phyloP scores from a whole-genome alignment of 2,797 vertebrate genomes.

The Ctenosaura bakeri region DNA sequence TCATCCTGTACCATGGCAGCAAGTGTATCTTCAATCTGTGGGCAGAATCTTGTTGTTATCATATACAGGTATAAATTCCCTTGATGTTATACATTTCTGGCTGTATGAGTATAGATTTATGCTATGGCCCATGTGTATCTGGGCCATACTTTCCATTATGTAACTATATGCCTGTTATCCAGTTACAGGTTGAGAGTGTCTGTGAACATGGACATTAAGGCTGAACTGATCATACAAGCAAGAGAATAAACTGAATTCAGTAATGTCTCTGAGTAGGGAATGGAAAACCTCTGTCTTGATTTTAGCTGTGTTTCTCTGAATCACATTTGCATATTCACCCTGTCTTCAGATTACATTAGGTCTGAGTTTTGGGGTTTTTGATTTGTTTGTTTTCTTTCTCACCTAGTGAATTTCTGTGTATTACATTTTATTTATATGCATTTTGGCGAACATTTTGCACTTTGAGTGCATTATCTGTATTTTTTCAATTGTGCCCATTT shows the following conservation, averaged over 20 bases:
- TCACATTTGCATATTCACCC: neutral
- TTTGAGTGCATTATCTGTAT: neutral
- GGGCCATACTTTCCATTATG: too few species aligned
- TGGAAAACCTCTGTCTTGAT: neutral
- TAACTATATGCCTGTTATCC: neutral
- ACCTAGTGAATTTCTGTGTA: neutral
- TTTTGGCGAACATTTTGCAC: neutral
- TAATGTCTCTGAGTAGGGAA: neutral
- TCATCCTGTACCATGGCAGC: neutral
- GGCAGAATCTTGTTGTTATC: neutral
- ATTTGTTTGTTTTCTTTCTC: neutral
- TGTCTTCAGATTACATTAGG: neutral
- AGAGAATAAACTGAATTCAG: neutral
- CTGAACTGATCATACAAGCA: too few species aligned
- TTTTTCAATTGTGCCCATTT: neutral
- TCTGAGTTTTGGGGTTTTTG: neutral
- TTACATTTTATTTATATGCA: neutral
- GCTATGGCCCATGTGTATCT: too few species aligned
- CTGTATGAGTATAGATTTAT: too few species aligned
- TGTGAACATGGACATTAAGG: too few species aligned
- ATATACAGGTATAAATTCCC: too few species aligned
- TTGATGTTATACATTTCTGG: too few species aligned
- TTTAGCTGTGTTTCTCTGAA: neutral
- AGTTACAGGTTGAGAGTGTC: neutral
- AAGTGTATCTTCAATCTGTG: too few species aligned